Conservation (phyloP, 2,888 invertebrate species). For the Leptopterna dolabrata region DNA sequence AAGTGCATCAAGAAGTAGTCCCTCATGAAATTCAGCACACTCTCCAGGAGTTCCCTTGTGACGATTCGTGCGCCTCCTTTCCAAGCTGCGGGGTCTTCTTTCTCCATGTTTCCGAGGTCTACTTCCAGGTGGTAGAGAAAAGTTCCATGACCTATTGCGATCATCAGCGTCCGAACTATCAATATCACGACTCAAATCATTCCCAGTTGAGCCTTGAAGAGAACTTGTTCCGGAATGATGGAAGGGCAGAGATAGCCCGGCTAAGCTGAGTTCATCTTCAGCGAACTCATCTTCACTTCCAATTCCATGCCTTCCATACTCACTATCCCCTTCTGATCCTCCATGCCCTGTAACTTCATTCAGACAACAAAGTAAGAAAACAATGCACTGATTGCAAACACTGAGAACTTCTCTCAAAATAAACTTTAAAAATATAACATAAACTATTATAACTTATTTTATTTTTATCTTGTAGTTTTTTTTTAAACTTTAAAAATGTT, state of each 20-base stretch:
- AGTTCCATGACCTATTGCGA: constrained; percentile 60
- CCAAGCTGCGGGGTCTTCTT: constrained; percentile 68
- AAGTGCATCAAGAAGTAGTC: constrained; percentile 80
- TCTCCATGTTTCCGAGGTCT: constrained; percentile 63
- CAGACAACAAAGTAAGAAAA: background rate
- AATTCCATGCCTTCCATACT: constrained; percentile 70
- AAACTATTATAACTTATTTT: background rate
- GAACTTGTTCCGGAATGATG: constrained; percentile 66
- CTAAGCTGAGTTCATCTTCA: constrained; percentile 78
- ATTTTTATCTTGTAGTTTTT: too few species aligned
- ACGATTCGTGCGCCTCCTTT: constrained; percentile 66
- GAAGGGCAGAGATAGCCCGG: constrained; percentile 64
- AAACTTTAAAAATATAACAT: constrained; percentile 34
- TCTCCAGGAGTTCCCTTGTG: constrained; percentile 62
- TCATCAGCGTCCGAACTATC: constrained; percentile 64
- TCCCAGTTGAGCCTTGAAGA: constrained; percentile 64
- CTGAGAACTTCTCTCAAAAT: background rate
- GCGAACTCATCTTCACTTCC: constrained; percentile 88
- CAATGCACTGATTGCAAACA: too few species aligned
- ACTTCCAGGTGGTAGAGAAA: constrained; percentile 63
- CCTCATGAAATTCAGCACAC: constrained; percentile 82
- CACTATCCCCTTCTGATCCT: constrained; percentile 73
- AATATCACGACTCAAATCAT: constrained; percentile 64
- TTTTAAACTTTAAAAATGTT: too few species aligned
- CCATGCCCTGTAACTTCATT: constrained; percentile 65